Conservation (phyloP, 2,888 invertebrate species). For the Ceratothoa steindachneri region DNA sequence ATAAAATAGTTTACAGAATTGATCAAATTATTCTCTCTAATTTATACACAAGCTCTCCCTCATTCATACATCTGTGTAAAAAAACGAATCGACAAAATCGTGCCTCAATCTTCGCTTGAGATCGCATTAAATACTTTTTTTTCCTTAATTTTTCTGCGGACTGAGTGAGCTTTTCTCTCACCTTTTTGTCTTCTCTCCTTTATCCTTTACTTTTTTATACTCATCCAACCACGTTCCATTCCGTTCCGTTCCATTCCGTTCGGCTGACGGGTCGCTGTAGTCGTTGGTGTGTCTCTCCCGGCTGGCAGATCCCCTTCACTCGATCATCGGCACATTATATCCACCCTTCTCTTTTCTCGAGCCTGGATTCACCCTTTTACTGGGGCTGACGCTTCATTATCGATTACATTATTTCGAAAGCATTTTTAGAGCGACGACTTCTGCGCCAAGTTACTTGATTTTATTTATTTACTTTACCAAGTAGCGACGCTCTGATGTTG, state of each 20-base stretch:
- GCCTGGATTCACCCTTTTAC: neutral
- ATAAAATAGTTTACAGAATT: neutral
- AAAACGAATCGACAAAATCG: no score
- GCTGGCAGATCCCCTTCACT: neutral
- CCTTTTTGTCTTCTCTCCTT: no score
- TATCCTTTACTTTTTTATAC: no score
- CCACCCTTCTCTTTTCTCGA: neutral
- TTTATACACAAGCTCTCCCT: no score
- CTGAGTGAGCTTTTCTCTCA: no score
- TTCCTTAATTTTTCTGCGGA: neutral
- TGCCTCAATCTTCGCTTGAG: no score
- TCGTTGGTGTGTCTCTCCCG: neutral
- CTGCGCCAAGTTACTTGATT: neutral
- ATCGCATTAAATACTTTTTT: no score
- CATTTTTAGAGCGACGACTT: neutral
- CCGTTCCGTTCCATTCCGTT: neutral
- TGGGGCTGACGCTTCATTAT: neutral
- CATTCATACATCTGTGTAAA: no score
- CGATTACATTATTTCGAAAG: neutral
- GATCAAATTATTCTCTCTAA: no score
- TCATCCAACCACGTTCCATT: neutral
- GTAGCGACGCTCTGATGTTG: no score
- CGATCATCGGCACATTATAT: neutral
- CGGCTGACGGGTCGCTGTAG: neutral
- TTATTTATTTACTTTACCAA: no score